Percentiles rank a stretch among this genome's conserved stretches.
These are phyloP conservation scores for Tuberolachnus salignus DNA, from an alignment of 2,888 invertebrate genomes.

Conservation along the genomic window DNA sequence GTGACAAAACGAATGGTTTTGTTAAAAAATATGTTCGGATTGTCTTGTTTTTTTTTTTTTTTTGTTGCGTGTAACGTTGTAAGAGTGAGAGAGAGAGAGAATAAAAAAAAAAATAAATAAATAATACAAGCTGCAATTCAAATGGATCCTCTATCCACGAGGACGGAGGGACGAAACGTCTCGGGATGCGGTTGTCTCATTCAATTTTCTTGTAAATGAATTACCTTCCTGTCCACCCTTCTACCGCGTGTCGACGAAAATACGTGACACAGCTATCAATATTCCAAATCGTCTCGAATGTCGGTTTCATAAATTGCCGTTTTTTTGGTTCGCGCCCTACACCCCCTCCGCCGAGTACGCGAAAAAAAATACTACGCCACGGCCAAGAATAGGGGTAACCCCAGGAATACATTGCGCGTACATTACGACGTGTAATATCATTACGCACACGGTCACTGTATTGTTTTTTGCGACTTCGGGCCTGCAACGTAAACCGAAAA, in stretches of 20 bases:
- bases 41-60: background rate
- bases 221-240: background rate
- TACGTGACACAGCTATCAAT: constrained; percentile 17
- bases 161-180: background rate
- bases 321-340: background rate
- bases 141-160: too few relatives aligned
- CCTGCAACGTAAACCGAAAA: too few relatives aligned
- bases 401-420: background rate
- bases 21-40: background rate
- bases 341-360: too few relatives aligned
- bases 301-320: background rate
- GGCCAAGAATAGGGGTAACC: too few relatives aligned
- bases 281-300: background rate
- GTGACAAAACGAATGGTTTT: constrained; percentile 17
- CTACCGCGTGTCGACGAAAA: background rate
- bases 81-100: too few relatives aligned
- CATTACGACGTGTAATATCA: background rate
- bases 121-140: constrained; percentile 13
- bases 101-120: background rate
- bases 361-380: background rate
- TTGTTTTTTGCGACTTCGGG: too few relatives aligned
- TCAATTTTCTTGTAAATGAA: constrained; percentile 24
- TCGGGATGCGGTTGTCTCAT: constrained; percentile 9
- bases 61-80: background rate
- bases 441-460: too few relatives aligned